Conservation (phyloP, 2,113 vertebrate species). For the Platichthys stellatus region DNA sequence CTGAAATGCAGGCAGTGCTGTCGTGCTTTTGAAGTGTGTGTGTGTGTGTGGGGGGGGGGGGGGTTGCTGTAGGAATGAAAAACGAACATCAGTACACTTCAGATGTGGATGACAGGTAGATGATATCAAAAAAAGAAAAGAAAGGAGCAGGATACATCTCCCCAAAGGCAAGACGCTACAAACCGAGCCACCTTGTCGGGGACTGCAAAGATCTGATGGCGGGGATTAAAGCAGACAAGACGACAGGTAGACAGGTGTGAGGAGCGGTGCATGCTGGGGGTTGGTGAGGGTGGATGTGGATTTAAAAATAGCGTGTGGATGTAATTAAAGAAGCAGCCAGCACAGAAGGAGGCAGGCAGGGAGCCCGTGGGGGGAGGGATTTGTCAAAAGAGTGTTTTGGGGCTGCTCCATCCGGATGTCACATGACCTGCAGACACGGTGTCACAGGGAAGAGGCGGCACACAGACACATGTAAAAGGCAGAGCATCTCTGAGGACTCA, state of each 20-base stretch:
- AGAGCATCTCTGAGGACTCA: not conserved
- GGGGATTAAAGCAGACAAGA: constrained; percentile 57
- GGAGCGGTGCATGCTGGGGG: constrained; percentile 21
- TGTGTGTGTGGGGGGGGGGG: too few species aligned
- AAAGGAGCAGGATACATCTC: constrained; percentile 10
- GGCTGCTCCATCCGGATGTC: constrained; percentile 58
- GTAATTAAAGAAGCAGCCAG: constrained; percentile 66
- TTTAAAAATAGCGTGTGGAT: constrained; percentile 70
- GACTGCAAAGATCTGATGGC: constrained; percentile 37
- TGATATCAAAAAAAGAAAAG: constrained; percentile 22
- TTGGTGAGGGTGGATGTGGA: constrained; percentile 3
- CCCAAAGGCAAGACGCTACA: constrained; percentile 22
- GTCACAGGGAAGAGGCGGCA: constrained; percentile 13
- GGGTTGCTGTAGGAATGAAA: not conserved
- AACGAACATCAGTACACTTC: constrained; percentile 14
- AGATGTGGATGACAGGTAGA: constrained; percentile 30
- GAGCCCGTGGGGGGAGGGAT: constrained; percentile 19
- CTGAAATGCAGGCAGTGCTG: constrained; percentile 7
- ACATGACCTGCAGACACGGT: constrained; percentile 58
- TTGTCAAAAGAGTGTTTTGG: constrained; percentile 46
- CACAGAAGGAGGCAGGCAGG: constrained; percentile 20
- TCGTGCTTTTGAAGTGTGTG: constrained; percentile 3
- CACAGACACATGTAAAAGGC: not conserved
- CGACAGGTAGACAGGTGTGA: constrained; percentile 64
- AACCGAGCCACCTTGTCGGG: constrained; percentile 15